Base-by-base conservation (phyloP, 1,140 invertebrate genomes). In the Drosophila punjabiensis region DNA sequence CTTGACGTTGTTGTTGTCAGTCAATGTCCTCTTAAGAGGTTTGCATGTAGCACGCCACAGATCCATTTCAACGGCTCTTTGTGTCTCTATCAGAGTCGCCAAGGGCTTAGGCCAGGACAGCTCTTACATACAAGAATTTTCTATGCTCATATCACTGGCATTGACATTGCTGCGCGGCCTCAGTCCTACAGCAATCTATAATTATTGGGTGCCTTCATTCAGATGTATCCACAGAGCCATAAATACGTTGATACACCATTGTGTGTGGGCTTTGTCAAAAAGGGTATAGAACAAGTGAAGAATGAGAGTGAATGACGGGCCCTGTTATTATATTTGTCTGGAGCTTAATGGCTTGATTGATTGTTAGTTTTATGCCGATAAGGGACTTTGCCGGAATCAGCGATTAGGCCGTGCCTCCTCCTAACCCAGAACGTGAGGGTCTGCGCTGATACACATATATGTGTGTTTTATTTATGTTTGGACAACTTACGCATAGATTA, bases 31-130 rank as follows among this genome's bases (percentile, higher is more conserved):
- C 78, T 64, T 68, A 62, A 48, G 37, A 73, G 69, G 64, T 82
- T 58, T 78, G 81, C 81, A 84, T 83, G 81, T 63, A 59, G 45
- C 82, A 85, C 82, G 82, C 77, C 39, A 85, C 61, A 67, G 67
- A 76, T 68, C 55, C 62, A 75, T 79, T 79, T 79, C 37, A 53
- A 56, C 52, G 55, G 39, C 50, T 52, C 68, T 62, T 55, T 76
- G 62, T 52, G 37, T 20, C 11, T 52, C 53, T 56, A 65, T 50
- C 18, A 41, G 58, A 41, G 58, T 53, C 37, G 35, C 35, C 14
- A 4, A 28, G 30, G 70, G n/a, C 11, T 33, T 32, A 16, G 81
- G n/a, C n/a, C n/a, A n/a, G n/a, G n/a, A n/a, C n/a, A 47, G 37
- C 24, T 28, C 14, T 55, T 28, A 47, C 41, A 55, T 62, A 52